These are phyloP conservation scores for Sinella curviseta DNA, from an alignment of 1,140 invertebrate genomes.

Conservation along the genomic window DNA sequence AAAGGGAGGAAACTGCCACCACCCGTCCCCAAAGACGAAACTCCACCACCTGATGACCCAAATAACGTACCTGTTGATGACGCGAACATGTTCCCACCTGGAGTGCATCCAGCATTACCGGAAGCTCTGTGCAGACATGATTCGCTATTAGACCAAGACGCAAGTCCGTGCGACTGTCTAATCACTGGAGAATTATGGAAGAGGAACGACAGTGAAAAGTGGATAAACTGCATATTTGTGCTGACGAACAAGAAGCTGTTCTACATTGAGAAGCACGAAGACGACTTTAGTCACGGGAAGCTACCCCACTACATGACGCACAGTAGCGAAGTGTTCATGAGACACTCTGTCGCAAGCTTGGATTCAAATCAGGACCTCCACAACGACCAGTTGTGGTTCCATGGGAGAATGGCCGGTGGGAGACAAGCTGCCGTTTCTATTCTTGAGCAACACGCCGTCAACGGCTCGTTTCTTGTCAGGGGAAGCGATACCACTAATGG, in stretches of 20 bases:
- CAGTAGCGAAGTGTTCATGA: too few relatives aligned
- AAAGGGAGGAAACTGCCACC: constrained; percentile 93
- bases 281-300: constrained; percentile 53
- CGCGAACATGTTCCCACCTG: too few relatives aligned
- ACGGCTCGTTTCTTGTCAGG: constrained; percentile 80
- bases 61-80: too few relatives aligned
- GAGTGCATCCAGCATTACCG: too few relatives aligned
- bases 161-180: constrained; percentile 74
- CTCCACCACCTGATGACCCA: too few relatives aligned
- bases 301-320: too few relatives aligned
- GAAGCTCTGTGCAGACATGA: too few relatives aligned
- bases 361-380: constrained; percentile 74
- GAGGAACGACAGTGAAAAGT: constrained; percentile 84
- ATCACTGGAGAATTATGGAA: constrained; percentile 89
- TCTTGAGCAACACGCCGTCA: constrained; percentile 69
- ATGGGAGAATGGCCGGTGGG: constrained; percentile 72
- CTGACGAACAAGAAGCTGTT: constrained; percentile 83
- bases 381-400: constrained; percentile 94
- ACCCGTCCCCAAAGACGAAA: too few relatives aligned
- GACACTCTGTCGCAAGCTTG: not conserved
- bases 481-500: constrained; percentile 93
- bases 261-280: constrained; percentile 68
- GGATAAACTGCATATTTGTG: constrained; percentile 93
- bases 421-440: constrained; percentile 70
- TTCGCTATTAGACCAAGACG: too few relatives aligned